phyloP scores from a whole-genome alignment of 64 coral and sea anemone genomes.

The Cladopsammia gracilis region DNA sequence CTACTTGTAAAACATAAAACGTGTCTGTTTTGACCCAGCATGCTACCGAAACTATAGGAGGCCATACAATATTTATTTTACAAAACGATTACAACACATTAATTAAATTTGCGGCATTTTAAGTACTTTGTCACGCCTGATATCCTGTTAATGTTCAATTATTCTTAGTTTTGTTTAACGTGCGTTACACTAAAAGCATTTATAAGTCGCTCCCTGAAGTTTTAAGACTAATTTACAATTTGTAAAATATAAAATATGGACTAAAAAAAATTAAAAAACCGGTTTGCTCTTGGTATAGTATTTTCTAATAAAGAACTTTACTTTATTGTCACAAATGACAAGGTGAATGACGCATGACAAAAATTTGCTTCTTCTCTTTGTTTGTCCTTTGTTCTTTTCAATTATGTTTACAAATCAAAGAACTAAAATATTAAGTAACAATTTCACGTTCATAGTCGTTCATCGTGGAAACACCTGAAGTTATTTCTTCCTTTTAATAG shows the following conservation, averaged over 20 bases:
- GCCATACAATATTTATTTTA: too few species aligned
- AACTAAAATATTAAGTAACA: background rate
- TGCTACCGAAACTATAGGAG: background rate
- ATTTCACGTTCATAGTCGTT: background rate
- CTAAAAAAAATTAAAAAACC: too few species aligned
- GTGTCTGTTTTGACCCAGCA: background rate
- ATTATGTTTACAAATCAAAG: background rate
- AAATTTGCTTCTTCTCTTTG: background rate
- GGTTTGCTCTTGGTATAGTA: too few species aligned
- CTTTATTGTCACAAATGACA: too few species aligned
- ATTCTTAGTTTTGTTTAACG: background rate
- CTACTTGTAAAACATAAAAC: too few species aligned
- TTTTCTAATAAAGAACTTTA: too few species aligned
- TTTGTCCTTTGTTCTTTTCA: slow-evolving; percentile 26
- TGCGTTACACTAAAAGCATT: background rate
- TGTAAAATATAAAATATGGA: too few species aligned
- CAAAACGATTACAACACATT: background rate
- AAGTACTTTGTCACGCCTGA: slow-evolving; percentile 5
- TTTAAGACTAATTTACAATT: too few species aligned
- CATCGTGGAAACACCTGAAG: background rate
- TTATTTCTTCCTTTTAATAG: slow-evolving; percentile 67
- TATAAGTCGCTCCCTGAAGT: too few species aligned
- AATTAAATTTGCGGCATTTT: background rate
- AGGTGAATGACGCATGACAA: too few species aligned
- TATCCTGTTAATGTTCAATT: background rate